Evolutionary conservation across 2,888 invertebrate species (phyloP).

Genomic region (Brachynemurus nebulosus): DNA sequence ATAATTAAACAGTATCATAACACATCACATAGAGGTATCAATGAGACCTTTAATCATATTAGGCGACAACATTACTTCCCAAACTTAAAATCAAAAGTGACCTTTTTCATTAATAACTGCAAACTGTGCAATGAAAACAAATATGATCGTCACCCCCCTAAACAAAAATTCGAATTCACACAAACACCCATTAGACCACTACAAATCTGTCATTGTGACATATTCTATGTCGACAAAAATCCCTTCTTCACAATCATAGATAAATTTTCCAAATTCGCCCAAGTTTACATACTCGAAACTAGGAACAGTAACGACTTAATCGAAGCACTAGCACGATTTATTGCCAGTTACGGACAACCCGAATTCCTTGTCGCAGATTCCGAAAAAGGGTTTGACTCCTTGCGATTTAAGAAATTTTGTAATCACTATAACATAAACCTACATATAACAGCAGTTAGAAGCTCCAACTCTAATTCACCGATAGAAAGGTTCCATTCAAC

Average conservation of each 20-base stretch:
- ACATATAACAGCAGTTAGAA: constrained; percentile 14
- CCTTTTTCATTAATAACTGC: constrained; percentile 9
- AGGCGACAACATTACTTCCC: constrained; percentile 14
- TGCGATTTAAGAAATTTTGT: constrained; percentile 13
- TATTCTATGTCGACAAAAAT: constrained; percentile 8
- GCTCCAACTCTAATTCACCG: constrained; percentile 15
- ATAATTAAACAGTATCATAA: constrained; percentile 13
- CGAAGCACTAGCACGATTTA: background rate
- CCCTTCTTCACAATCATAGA: constrained; percentile 18
- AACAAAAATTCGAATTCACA: constrained; percentile 7
- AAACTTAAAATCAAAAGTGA: constrained; percentile 9
- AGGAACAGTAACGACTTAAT: background rate
- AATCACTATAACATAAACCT: constrained; percentile 16
- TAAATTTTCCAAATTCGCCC: constrained; percentile 17
- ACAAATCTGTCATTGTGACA: constrained; percentile 6
- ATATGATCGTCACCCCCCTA: constrained; percentile 10
- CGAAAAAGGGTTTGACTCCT: constrained; percentile 17
- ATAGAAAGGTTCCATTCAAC: constrained; percentile 17
- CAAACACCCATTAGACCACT: constrained; percentile 8
- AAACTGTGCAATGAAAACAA: constrained; percentile 9
- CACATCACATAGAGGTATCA: constrained; percentile 15
- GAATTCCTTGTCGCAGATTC: constrained; percentile 16
- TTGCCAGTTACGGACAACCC: background rate
- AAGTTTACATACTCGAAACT: constrained; percentile 12
- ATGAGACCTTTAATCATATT: constrained; percentile 13